phyloP scores from a whole-genome alignment of 1,140 invertebrate genomes.

The Rhizoglyphus robini region DNA sequence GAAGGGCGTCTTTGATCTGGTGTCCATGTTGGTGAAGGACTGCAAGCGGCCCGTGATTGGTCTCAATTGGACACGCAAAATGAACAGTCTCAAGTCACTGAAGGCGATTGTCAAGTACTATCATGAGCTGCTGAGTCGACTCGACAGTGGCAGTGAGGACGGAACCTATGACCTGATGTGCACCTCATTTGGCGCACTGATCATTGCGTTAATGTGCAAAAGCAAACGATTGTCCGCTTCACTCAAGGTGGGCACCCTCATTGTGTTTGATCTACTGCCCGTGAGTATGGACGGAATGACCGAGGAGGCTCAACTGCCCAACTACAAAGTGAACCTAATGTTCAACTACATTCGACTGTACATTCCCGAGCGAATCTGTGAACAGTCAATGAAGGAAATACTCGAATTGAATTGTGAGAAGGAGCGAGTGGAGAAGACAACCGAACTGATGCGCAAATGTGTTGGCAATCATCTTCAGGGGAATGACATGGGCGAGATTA shows the following conservation, averaged over 20 bases:
- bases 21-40: not conserved
- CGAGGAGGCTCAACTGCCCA: not conserved
- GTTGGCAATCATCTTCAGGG: not conserved
- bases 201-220: conserved; percentile 10
- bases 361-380: conserved; percentile 15
- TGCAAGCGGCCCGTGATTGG: conserved; percentile 13
- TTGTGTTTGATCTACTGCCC: not conserved
- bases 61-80: conserved; percentile 17
- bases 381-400: not conserved
- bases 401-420: conserved; percentile 15
- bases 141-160: not conserved
- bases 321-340: conserved; percentile 13
- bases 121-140: not conserved
- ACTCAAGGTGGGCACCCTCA: not conserved
- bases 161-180: conserved; percentile 18
- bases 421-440: conserved; percentile 8
- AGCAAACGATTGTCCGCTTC: not conserved
- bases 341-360: conserved; percentile 14
- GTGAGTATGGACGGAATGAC: not conserved
- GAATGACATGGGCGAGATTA: conserved; percentile 12
- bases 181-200: conserved; percentile 19
- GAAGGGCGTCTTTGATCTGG: conserved; percentile 16
- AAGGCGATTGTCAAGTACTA: conserved; percentile 9
- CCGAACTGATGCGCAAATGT: conserved; percentile 12
- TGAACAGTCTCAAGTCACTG: not conserved